Evolutionary conservation across 2,888 invertebrate genomes (phyloP).

Genomic region (Linyphia triangularis): DNA sequence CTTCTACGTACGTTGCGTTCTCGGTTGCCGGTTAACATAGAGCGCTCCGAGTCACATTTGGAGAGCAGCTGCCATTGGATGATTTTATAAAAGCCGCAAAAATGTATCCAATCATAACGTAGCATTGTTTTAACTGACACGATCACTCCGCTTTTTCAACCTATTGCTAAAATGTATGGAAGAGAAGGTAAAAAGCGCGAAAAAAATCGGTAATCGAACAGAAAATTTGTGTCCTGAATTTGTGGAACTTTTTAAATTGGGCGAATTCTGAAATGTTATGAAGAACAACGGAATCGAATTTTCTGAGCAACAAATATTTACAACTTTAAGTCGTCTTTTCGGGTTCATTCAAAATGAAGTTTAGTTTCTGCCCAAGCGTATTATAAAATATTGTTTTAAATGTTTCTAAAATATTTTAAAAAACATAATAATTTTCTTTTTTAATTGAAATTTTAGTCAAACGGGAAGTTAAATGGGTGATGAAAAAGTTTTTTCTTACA

Average conservation of each 20-base stretch:
- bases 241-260: background rate
- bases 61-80: constrained; percentile 56
- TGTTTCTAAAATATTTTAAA: no score
- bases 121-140: constrained; percentile 61
- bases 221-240: background rate
- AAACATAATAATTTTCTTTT: no score
- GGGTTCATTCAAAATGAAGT: no score
- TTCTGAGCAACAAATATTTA: no score
- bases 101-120: constrained; percentile 46
- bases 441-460: no score
- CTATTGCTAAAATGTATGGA: constrained; percentile 46
- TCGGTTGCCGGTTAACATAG: constrained; percentile 58
- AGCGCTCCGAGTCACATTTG: constrained; percentile 63
- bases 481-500: no score
- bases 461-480: no score
- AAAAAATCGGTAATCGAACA: constrained; percentile 27
- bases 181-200: constrained; percentile 46
- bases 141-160: constrained; percentile 53
- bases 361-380: no score
- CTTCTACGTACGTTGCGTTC: constrained; percentile 33
- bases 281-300: no score
- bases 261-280: no score
- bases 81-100: constrained; percentile 68
- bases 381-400: no score
- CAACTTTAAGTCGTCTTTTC: no score